A percentile compares a stretch with the other conserved stretches of the same genome.
Conservation (phyloP, 2,797 vertebrate genomes). For the Ambastaia sidthimunki region DNA sequence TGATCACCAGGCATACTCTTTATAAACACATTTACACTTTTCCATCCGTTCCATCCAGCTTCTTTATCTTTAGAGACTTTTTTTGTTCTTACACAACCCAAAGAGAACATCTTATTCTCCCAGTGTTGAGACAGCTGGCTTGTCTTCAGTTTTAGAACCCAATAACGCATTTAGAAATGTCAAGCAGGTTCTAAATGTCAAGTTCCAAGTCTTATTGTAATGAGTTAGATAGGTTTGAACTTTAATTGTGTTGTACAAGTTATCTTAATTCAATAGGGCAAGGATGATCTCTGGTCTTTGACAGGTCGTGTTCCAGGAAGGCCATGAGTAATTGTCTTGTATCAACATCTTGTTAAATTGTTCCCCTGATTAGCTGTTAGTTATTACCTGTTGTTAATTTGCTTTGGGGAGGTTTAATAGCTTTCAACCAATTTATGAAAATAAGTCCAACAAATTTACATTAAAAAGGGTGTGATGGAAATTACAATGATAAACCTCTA, state of each 20-base stretch:
- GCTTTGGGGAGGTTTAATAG: too few species aligned
- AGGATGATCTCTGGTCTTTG: slow-evolving; percentile 36
- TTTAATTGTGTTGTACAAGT: slow-evolving; percentile 8
- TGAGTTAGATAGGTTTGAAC: slow-evolving; percentile 5
- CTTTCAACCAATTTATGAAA: not conserved
- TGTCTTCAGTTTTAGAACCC: slow-evolving; percentile 27
- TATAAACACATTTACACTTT: slow-evolving; percentile 8
- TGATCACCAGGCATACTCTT: not conserved
- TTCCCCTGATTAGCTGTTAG: not conserved
- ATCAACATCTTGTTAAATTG: not conserved
- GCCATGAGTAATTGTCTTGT: not conserved
- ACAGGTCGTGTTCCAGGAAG: slow-evolving; percentile 12
- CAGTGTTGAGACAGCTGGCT: not conserved
- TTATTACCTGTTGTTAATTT: not conserved
- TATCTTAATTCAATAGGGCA: slow-evolving; percentile 19
- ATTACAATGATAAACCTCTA: not conserved
- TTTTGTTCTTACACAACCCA: not conserved
- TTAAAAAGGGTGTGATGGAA: not conserved
- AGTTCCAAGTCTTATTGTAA: slow-evolving; percentile 38
- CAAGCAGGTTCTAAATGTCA: slow-evolving; percentile 61
- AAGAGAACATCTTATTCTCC: not conserved
- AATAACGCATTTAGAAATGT: slow-evolving; percentile 52
- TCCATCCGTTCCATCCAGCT: not conserved
- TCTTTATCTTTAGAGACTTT: slow-evolving; percentile 13
- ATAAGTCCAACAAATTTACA: not conserved